phyloP scores from a whole-genome alignment of 2,888 invertebrate genomes.

The Dryobotodes eremita region DNA sequence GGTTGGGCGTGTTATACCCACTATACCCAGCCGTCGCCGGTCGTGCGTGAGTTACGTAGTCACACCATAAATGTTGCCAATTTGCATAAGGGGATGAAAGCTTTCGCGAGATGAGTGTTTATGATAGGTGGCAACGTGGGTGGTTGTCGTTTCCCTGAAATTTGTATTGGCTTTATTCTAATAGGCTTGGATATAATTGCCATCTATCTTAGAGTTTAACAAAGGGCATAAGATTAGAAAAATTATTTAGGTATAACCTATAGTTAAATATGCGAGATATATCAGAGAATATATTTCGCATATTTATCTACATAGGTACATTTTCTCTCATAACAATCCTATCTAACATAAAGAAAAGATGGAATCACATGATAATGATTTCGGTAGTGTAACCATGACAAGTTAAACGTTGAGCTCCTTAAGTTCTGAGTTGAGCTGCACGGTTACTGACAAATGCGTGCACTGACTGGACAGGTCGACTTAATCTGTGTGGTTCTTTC shows the following conservation, averaged over 20 bases:
- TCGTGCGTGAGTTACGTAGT: slow-evolving; percentile 76
- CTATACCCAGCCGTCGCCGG: slow-evolving; percentile 58
- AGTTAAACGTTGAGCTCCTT: too few relatives aligned
- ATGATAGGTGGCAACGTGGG: slow-evolving; percentile 74
- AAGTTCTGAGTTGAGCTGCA: too few relatives aligned
- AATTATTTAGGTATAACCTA: too few relatives aligned
- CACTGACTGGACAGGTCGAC: too few relatives aligned
- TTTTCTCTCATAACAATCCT: too few relatives aligned
- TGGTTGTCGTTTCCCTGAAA: slow-evolving; percentile 57
- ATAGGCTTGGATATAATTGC: slow-evolving; percentile 48
- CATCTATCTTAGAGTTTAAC: slow-evolving; percentile 1
- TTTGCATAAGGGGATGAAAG: slow-evolving; percentile 87
- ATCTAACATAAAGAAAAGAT: too few relatives aligned
- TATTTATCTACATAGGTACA: too few relatives aligned
- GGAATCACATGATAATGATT: too few relatives aligned
- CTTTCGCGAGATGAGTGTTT: slow-evolving; percentile 86
- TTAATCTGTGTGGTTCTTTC: too few relatives aligned
- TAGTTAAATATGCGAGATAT: too few relatives aligned
- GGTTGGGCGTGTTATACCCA: slow-evolving; percentile 56
- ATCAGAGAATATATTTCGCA: too few relatives aligned
- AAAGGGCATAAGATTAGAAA: background rate
- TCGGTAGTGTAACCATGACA: background rate
- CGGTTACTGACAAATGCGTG: too few relatives aligned
- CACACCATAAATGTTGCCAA: slow-evolving; percentile 81
- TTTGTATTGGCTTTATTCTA: slow-evolving; percentile 68